Base-by-base conservation (phyloP, 2,888 invertebrate genomes). In the Drosophila kambysellisi region DNA sequence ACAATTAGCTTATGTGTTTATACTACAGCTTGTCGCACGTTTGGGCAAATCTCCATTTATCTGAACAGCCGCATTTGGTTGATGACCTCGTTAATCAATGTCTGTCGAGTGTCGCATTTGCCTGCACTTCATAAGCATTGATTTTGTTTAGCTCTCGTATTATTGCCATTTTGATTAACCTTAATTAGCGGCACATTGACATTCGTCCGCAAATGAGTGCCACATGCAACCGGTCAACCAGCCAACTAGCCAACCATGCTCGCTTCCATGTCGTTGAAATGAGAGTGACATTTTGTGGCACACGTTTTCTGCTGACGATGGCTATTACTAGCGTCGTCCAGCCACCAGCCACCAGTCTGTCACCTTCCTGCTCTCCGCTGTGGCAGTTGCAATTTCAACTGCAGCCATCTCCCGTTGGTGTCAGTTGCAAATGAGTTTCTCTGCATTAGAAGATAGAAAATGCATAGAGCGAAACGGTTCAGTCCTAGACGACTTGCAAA, bases 241-340 rank as follows among this genome's bases (percentile, higher is more conserved):
- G 25, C 35, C 56, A 25, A 25, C 20, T 39, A 41, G n/a, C n/a
- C 29, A 56, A 56, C 29, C 4, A 5, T 53, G 50, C 30, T 56
- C 67, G 51, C 53, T 50, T 37, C 41, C 64, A 68, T 70, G 74
- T 71, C 43, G 78, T 58, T 82, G 68, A 74, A 88, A 83, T 83
- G 86, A 83, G 87, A 87, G 84, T 79, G 84, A 87, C 87, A 87
- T 76, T 83, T 81, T 87, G 77, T 82, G 82, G 87, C 84, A 84
- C 84, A 85, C 79, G 87, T 84, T 89, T 81, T 73, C 70, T 62
- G 46, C 46, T 46, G 46, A 43, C 64, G 66, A 69, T 66, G 70
- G 58, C 60, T 76, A 80, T 76, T 72, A 66, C 68, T 53, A 62
- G 35, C 56, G 41, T 52, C 46, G 46, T 30, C 46, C 46, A 46